Conservation (phyloP, 2,113 vertebrate genomes). For the Bagarius yarrelli region DNA sequence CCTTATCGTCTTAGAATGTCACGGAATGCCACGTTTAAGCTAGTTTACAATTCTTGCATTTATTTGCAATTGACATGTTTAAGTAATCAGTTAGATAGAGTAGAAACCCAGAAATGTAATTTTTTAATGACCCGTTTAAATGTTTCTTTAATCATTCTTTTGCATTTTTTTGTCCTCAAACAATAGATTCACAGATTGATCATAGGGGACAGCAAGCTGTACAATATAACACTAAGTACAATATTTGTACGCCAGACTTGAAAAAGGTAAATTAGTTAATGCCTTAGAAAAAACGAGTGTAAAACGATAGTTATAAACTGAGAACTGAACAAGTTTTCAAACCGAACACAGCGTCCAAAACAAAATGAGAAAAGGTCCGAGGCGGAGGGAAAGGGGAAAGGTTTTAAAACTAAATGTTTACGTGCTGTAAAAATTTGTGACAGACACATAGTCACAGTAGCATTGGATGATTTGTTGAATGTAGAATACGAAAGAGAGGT, state of each 20-base stretch:
- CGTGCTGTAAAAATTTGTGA: slow-evolving; percentile 58
- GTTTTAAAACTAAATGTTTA: too few species aligned
- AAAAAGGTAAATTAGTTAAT: too few species aligned
- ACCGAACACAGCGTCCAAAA: slow-evolving; percentile 36
- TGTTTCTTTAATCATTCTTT: slow-evolving; percentile 55
- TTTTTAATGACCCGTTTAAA: slow-evolving; percentile 18
- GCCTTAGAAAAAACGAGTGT: slow-evolving; percentile 50
- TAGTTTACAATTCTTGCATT: too few species aligned
- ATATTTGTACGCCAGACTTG: slow-evolving; percentile 52
- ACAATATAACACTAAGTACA: slow-evolving; percentile 63
- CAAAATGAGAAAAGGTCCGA: too few species aligned
- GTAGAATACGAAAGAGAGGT: slow-evolving; percentile 66
- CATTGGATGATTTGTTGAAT: slow-evolving; percentile 63
- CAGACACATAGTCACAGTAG: slow-evolving; percentile 64
- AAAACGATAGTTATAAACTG: slow-evolving; percentile 59
- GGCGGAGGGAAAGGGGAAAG: too few species aligned
- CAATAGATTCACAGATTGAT: slow-evolving; percentile 67
- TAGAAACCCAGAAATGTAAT: slow-evolving; percentile 37
- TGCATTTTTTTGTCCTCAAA: slow-evolving; percentile 62
- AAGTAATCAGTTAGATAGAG: slow-evolving; percentile 29
- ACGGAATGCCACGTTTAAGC: not conserved
- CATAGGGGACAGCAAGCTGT: slow-evolving; percentile 62
- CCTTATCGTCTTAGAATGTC: too few species aligned
- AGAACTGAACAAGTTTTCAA: too few species aligned
- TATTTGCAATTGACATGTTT: not conserved